Percentiles rank a stretch among this genome's conserved stretches.
Evolutionary conservation across 1,140 invertebrate species (phyloP).

Genomic region (Drosophila quadrilineata): DNA sequence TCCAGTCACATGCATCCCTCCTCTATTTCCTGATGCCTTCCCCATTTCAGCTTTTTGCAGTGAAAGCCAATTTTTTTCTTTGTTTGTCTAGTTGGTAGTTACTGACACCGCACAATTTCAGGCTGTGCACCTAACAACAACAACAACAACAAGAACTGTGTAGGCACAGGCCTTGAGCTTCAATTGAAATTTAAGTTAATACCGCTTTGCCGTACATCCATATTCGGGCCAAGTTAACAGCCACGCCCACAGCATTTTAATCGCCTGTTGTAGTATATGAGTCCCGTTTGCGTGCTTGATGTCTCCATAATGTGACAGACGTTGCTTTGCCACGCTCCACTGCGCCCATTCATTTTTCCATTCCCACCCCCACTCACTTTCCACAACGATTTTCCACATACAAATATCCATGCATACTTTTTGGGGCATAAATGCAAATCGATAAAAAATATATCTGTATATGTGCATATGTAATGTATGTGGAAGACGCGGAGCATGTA

Average conservation of each 20-base stretch:
- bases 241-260: conserved; percentile 26
- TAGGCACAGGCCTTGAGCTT: too few species aligned
- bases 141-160: too few species aligned
- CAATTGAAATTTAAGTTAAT: conserved; percentile 36
- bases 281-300: conserved; percentile 70
- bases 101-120: conserved; percentile 45
- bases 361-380: not conserved
- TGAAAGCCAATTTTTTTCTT: conserved; percentile 21
- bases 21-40: not conserved
- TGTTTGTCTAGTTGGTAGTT: conserved; percentile 35
- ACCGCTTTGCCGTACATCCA: conserved; percentile 15
- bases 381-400: not conserved
- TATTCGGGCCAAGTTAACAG: not conserved
- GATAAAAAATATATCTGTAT: conserved; percentile 54
- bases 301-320: conserved; percentile 68
- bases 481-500: too few species aligned
- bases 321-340: conserved; percentile 42
- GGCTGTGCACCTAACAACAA: not conserved
- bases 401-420: not conserved
- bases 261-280: conserved; percentile 38
- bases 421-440: conserved; percentile 32
- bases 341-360: conserved; percentile 50
- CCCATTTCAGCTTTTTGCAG: not conserved
- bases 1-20: not conserved
- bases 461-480: too few species aligned